Base-by-base conservation (phyloP, 2,797 vertebrate genomes). In the Sandelia bainsii region DNA sequence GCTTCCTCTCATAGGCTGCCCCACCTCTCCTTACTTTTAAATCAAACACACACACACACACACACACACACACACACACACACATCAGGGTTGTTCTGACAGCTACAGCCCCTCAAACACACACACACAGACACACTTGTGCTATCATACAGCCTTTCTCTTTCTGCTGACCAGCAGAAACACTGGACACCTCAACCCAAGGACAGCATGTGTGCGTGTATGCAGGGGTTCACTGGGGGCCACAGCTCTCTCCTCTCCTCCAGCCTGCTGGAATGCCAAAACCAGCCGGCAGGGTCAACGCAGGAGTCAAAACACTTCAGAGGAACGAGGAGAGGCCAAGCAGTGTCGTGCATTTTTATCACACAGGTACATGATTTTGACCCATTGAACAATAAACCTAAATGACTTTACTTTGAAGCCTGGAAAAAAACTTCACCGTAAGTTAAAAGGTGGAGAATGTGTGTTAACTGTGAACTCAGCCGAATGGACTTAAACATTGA, bases 151-250 rank as follows among this genome's bases (percentile, higher is more conserved):
- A 94, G 92, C 87, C 84, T 84, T 93, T 96, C 90, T 94, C 86
- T 87, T 94, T 96, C 91, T 97, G 97, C 97, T 97, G 97, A 97
- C 95, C 93, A 95, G 94, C 71, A 94, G 93, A 96, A 92, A 96
- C 95, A 91, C 88, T 92, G 83, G 88, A 89, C 94, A 92, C 93
- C 63, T 76, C 59, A 83, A 93, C 93, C 90, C 92, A 93, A 95
- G 92, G 81, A 86, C 90, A 90, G 71, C 68, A 27, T 49, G 66
- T 63, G 60, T 44, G 68, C 16, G 56, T 46, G 73, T 50, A 25
- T 79, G 46, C 50, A 29, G 77, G 77, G 78, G 81, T 67, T 77
- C 45, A 70, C 83, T 75, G 68, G 86, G 80, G 74, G 78, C 84
- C 72, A 74, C 59, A 77, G 77, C 87, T 88, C 89, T 79, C 80